Base-by-base conservation (phyloP, 2,113 vertebrate genomes). In the Theristicus caerulescens region DNA sequence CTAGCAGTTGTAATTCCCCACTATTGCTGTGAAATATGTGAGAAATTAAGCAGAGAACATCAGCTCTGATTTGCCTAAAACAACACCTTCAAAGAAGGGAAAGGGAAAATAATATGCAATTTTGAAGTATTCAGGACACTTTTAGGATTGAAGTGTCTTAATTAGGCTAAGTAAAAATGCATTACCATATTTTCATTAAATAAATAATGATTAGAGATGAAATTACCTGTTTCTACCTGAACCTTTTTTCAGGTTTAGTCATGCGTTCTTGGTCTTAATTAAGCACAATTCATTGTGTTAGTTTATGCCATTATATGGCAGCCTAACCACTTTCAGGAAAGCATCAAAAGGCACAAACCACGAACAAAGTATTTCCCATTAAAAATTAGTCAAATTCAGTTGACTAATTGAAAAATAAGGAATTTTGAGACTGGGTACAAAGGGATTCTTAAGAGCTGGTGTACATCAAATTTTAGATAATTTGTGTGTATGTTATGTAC, bases 101-200 rank as follows among this genome's bases (percentile, higher is more conserved):
- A 77, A 57, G 12, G 38, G 24, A 82, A 82, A 82, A 94, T 42
- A 65, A 34, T 18, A 36, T 1, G 47, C 19, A 22, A 18, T 57
- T 91, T 79, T 77, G 6, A 62, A 85, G 54, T 66, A 91, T 73
- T 94, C 62, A 86, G 90, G 80, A 76, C 8, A 69, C 40, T 85
- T 92, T 65, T 42, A 59, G 80, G 84, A 93, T 20, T 74, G 51
- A 89, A 62, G 66, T 64, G 52, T 77, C 83, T 92, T 97, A 94
- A 94, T 96, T 84, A 73, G 54, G 62, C 82, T 64, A 95, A 88
- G 59, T 78, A 79, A 93, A 96, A 96, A 94, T 51, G 86, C 96
- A 74, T 64, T 76, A 24, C 31, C 36, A 9, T n/a, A 47, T 57
- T 95, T 97, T 76, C 25, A 90, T 61, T 94, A 95, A 80, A 51